A percentile compares a stretch with the other conserved stretches of the same genome.
These are phyloP conservation scores for Oncorhynchus tshawytscha DNA, from an alignment of 2,113 vertebrate genomes.

Conservation along the genomic window DNA sequence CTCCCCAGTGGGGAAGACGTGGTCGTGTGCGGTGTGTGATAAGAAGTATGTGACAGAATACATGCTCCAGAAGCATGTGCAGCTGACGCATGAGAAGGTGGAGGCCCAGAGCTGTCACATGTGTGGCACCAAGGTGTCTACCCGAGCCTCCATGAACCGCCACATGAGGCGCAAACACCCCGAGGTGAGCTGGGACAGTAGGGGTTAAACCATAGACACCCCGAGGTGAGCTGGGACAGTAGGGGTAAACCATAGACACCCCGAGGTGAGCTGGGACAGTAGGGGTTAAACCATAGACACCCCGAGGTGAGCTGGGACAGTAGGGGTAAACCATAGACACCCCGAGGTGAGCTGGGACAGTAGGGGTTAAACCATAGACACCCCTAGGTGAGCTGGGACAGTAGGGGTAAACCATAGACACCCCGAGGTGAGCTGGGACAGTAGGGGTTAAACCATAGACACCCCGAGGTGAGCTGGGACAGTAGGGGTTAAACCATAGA, in stretches of 20 bases:
- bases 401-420: slow-evolving; percentile 54
- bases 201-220: background rate
- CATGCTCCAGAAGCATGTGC: slow-evolving; percentile 98
- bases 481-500: too few relatives aligned
- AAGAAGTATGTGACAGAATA: slow-evolving; percentile 99
- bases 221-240: too few relatives aligned
- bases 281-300: too few relatives aligned
- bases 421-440: slow-evolving; percentile 81
- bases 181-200: slow-evolving; percentile 75
- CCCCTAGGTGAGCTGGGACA: too few relatives aligned
- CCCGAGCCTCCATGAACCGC: slow-evolving; percentile 94
- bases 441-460: too few relatives aligned
- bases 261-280: too few relatives aligned
- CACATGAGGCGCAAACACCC: slow-evolving; percentile 96
- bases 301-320: too few relatives aligned
- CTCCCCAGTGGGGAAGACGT: slow-evolving; percentile 93
- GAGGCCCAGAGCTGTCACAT: slow-evolving; percentile 96
- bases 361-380: too few relatives aligned
- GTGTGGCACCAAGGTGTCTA: slow-evolving; percentile 97
- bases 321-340: too few relatives aligned
- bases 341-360: too few relatives aligned
- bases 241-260: too few relatives aligned
- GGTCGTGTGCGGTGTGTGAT: slow-evolving; percentile 90
- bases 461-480: too few relatives aligned
- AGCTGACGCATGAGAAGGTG: slow-evolving; percentile 96